Percentiles rank a stretch among this genome's conserved stretches.
Evolutionary conservation across 2,113 vertebrate genomes (phyloP).

Genomic region (Tychaedon coryphoeus): DNA sequence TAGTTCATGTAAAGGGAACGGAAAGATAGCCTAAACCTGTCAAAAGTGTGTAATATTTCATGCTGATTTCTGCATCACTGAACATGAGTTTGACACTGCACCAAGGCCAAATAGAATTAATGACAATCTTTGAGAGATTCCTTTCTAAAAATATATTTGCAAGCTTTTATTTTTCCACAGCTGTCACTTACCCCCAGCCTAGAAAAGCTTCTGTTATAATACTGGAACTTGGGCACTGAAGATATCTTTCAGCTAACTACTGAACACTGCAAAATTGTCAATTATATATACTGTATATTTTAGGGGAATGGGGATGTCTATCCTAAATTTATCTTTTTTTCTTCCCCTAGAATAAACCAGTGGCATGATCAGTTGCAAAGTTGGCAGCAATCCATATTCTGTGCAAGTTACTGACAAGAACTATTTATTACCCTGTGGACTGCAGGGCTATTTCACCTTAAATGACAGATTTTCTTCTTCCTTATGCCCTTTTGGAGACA

Average conservation of each 20-base stretch:
- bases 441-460: not conserved
- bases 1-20: not conserved
- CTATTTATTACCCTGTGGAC: not conserved
- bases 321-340: not conserved
- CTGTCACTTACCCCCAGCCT: not conserved
- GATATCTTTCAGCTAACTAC: not conserved
- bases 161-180: not conserved
- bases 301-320: not conserved
- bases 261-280: not conserved
- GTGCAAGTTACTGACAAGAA: not conserved
- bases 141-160: constrained; percentile 50
- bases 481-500: not conserved
- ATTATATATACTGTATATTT: not conserved
- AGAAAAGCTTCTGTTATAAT: not conserved
- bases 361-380: not conserved
- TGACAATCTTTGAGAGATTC: not conserved
- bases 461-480: not conserved
- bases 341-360: not conserved
- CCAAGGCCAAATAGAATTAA: not conserved
- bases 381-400: not conserved
- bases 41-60: not conserved
- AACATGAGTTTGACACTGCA: not conserved
- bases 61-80: not conserved
- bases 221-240: not conserved
- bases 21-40: not conserved